Conservation (phyloP, 1,140 invertebrate species). For the Ganaspis sp. region DNA sequence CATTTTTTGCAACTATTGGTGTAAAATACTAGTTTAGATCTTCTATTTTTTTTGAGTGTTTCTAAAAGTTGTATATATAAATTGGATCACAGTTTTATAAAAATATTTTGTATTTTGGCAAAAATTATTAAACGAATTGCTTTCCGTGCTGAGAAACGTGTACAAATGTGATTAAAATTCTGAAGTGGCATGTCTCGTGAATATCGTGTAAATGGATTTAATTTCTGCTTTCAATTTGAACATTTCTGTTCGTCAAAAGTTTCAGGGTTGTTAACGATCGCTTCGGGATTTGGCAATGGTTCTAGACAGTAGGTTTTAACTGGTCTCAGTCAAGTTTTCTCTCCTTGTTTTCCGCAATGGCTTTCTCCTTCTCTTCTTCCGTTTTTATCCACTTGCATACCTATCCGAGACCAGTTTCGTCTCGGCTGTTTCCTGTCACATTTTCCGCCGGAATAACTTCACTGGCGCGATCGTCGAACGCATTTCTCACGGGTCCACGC, state of each 20-base stretch:
- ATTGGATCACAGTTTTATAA: no score
- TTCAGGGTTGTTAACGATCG: conserved; percentile 63
- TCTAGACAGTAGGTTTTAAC: conserved; percentile 40
- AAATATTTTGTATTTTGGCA: no score
- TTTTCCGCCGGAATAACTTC: conserved; percentile 70
- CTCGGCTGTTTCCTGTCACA: conserved; percentile 72
- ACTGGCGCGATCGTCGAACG: conserved; percentile 62
- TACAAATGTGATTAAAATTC: no score
- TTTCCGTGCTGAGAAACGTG: no score
- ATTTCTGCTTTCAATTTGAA: background rate
- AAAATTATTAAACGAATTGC: no score
- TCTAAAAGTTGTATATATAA: no score
- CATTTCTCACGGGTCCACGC: conserved; percentile 60
- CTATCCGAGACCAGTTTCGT: conserved; percentile 64
- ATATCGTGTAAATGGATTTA: background rate
- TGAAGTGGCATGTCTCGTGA: background rate
- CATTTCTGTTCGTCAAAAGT: conserved; percentile 39
- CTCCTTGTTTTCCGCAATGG: conserved; percentile 20
- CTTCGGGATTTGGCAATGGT: conserved; percentile 61
- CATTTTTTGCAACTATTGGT: no score
- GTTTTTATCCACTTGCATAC: conserved; percentile 51
- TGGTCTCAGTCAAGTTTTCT: conserved; percentile 40
- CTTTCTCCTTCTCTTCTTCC: conserved; percentile 28
- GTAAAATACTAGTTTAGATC: no score
- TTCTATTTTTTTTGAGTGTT: no score